Base-by-base conservation (phyloP, 1,140 invertebrate genomes). In the Apis laboriosa region DNA sequence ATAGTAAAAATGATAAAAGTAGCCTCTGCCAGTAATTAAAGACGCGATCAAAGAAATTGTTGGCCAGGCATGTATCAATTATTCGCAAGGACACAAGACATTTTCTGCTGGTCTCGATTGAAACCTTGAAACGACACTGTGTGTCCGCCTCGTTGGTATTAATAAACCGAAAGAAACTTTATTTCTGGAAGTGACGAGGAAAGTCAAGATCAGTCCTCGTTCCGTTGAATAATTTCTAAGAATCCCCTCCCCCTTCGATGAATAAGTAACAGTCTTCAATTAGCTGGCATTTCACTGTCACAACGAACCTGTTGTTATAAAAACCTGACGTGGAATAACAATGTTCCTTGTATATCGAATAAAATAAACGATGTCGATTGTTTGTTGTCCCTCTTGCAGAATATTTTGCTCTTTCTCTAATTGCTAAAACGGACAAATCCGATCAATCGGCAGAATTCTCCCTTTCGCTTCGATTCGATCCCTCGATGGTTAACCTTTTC, bases 171-270 rank as follows among this genome's bases (percentile, higher is more conserved):
- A 63, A 51, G 68, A 24, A 55, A 49, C 9, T 34, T 64, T 72
- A 66, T 77, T 77, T 51, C 15, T 34, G 28, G 75, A 53, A 51
- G 60, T 24, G 51, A 19, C 51, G 56, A 66, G 19, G 19, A 66
- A 34, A 77, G 75, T 77, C 51, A 77, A 77, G 75, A 77, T 77
- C 61, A 55, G 34, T 53, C 24, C 61, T 13, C 28, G 34, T 17
- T 77, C n/a, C 24, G 12, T 60, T 66, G 80, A 82, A 82, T 77
- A 77, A 82, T 82, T 68, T 19, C 67, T 53, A 13, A 13, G 34
- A 49, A 56, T 12, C 34, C 53, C 15, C 9, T 28, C 17, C 17
- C 28, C n/a, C 17, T 34, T 21, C 49, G 55, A 19, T 60, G 66
- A 81, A 77, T 68, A 55, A 77, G 11, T 21, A 53, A 51, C 15